Evolutionary conservation across 2,797 vertebrate species (phyloP).

Genomic region (Ibycter americanus): DNA sequence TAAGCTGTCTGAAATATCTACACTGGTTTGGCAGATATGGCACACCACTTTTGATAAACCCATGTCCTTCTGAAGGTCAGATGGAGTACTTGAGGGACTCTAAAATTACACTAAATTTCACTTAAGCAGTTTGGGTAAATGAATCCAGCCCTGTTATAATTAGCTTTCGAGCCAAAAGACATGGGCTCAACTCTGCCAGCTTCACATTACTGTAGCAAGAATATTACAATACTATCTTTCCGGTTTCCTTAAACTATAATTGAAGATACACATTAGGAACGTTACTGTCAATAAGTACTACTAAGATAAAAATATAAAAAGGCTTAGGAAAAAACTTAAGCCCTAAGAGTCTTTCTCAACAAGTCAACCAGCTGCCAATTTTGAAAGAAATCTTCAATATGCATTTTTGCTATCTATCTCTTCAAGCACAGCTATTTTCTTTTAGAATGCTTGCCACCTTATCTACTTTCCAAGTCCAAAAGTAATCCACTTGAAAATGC

Average conservation of each 20-base stretch:
- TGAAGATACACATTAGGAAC: neutral
- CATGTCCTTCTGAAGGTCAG: neutral
- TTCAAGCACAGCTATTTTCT: neutral
- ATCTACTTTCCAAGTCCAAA: neutral
- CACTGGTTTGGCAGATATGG: neutral
- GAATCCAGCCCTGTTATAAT: neutral
- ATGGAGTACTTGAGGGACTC: neutral
- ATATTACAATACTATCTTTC: neutral
- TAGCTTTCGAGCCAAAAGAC: neutral
- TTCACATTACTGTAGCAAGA: neutral
- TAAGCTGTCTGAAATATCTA: neutral
- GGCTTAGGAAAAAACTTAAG: neutral
- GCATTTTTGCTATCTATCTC: neutral
- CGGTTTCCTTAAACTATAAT: neutral
- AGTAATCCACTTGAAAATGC: neutral
- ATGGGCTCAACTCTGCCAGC: accelerated
- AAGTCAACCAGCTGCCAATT: neutral
- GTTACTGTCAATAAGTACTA: neutral
- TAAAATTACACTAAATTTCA: neutral
- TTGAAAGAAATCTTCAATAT: neutral
- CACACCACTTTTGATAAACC: neutral
- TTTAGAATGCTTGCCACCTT: neutral
- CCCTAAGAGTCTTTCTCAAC: neutral
- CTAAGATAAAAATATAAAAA: neutral
- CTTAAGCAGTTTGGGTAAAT: neutral